Conservation (phyloP, 1,140 invertebrate genomes). For the Caligus rogercresseyi region DNA sequence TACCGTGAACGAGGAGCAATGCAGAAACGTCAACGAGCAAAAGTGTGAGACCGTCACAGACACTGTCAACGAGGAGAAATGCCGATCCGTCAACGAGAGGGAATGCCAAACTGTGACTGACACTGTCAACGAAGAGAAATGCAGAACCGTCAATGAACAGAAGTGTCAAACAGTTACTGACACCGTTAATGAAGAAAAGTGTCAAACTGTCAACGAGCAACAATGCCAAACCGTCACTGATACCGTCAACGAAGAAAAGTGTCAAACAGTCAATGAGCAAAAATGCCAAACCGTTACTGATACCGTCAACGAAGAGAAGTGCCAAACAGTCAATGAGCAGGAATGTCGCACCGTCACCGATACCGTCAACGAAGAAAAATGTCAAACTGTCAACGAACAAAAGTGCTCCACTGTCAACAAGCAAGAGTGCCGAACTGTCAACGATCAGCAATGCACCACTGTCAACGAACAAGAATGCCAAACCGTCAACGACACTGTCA, state of each 20-base stretch:
- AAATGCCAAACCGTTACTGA: slow-evolving; percentile 11
- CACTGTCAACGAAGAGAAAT: slow-evolving; percentile 18
- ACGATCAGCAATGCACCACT: slow-evolving; percentile 9
- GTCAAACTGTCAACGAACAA: slow-evolving; percentile 15
- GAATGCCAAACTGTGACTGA: background rate
- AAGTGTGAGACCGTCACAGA: slow-evolving; percentile 10
- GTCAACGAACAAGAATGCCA: slow-evolving; percentile 16
- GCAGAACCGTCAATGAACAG: slow-evolving; percentile 14
- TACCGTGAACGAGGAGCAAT: slow-evolving; percentile 5
- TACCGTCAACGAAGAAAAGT: slow-evolving; percentile 15
- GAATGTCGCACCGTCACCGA: slow-evolving; percentile 2
- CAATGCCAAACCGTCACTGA: slow-evolving; percentile 4
- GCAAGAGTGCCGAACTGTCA: slow-evolving; percentile 13
- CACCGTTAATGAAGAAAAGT: background rate
- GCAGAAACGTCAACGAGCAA: slow-evolving; percentile 15
- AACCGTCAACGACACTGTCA: slow-evolving; percentile 8
- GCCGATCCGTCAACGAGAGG: background rate
- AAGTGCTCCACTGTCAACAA: slow-evolving; percentile 13
- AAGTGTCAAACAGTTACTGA: slow-evolving; percentile 10
- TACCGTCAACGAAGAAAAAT: slow-evolving; percentile 13
- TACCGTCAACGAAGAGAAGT: slow-evolving; percentile 15
- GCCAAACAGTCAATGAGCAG: slow-evolving; percentile 10
- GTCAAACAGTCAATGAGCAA: slow-evolving; percentile 15
- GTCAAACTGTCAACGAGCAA: slow-evolving; percentile 5
- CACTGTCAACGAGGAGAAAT: background rate